phyloP scores from a whole-genome alignment of 2,113 vertebrate species.

The Numenius arquata region DNA sequence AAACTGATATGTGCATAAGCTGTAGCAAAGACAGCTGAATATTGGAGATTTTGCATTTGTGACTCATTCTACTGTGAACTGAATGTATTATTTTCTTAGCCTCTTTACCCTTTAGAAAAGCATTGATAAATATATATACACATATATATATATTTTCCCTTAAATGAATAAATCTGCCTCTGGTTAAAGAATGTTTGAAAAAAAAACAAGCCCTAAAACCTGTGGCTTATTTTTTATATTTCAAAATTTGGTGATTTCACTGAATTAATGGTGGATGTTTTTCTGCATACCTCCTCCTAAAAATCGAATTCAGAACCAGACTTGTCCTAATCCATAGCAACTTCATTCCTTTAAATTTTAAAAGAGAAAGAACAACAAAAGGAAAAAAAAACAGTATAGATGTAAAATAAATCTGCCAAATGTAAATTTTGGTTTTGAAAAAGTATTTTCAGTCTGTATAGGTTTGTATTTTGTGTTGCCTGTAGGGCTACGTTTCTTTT shows the following conservation, averaged over 20 bases:
- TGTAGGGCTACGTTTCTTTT: neutral
- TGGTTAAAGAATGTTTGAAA: neutral
- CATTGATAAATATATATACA: neutral
- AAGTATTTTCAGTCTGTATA: neutral
- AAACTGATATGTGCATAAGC: constrained; percentile 41
- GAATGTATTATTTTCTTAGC: constrained; percentile 57
- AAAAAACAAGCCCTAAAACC: neutral
- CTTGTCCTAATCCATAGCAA: neutral
- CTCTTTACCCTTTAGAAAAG: constrained; percentile 29
- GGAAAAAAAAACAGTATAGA: neutral
- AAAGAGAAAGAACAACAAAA: neutral
- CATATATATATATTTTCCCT: neutral
- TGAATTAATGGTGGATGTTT: neutral
- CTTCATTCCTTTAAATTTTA: neutral
- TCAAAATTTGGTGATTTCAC: neutral
- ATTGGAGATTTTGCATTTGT: constrained; percentile 55
- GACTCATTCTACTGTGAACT: constrained; percentile 66
- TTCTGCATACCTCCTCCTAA: neutral
- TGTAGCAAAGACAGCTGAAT: constrained; percentile 56
- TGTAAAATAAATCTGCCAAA: neutral
- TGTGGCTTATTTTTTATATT: neutral
- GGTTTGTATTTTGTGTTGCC: neutral
- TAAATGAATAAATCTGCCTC: neutral
- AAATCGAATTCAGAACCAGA: neutral
- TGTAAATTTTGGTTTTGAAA: neutral